Evolutionary conservation across 2,113 vertebrate genomes (phyloP), one percentile per base, ranked within the genome.

Genomic region (Hippoglossus stenolepis): DNA sequence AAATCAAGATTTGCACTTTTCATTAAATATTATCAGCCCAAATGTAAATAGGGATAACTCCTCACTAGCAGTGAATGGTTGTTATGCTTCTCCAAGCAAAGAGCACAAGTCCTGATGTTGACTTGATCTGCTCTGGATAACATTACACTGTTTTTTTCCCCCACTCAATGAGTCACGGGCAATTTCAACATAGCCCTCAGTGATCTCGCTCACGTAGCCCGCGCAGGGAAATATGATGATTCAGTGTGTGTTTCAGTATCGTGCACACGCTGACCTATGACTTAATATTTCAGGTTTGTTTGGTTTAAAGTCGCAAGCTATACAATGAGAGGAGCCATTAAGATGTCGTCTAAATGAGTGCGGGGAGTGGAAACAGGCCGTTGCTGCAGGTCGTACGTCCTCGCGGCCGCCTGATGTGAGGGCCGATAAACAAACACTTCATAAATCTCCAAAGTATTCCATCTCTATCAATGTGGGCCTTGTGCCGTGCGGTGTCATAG

Each of bases 361-460:
- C 2, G 6, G 17, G 15, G 47, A 28, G 51, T 18, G 12, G 35
- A 62, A 72, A 66, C 59, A 62, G 17, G 12, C 43, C 28, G 23
- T 28, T 13, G 51, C 43, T 23, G 38, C 59, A n/a, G 64, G 57
- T 38, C 14, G 62, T 18, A 1, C 13, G 20, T 78, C 66, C 66
- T 23, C 5, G 10, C 21, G 54, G 62, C 68, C 77, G 45, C 78
- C 69, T 54, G 80, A 54, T 23, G 85, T 20, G 82, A 70, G 40
- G 0, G 38, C 7, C 64, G 54, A 83, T 79, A 84, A 83, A 86
- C 84, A 82, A 81, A 82, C 81, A 62, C 85, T 84, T 87, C 76
- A 85, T 91, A 89, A 91, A 91, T 90, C 86, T 82, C 11, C 3
- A 59, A 70, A 83, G 80, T 38, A 77, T 85, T 90, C 78, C 59